Evolutionary conservation across 2,888 invertebrate species (phyloP), one percentile per base, ranked within the genome.

Genomic region (Phasia obesa): DNA sequence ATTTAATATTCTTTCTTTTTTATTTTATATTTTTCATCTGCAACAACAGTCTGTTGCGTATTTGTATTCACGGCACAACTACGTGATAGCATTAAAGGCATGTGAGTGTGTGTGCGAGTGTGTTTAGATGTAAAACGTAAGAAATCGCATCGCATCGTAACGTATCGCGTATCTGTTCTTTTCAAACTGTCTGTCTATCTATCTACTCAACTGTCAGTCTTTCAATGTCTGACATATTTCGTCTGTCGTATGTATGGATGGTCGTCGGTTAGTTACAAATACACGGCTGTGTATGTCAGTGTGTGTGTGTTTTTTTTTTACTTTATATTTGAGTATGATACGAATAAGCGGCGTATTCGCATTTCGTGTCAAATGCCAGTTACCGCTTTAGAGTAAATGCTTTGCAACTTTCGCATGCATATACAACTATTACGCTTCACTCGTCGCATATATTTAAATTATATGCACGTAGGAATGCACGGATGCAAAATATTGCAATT

Each of bases 281-380:
- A 11, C 19, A 2, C 31, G 6, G 2, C 21, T 78, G 13, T 1
- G 49, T 25, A 15, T 42, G n/a, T 15, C 7, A 4, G 11, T 44
- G 23, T 70, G 60, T 69, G 11, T 67, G 55, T 57, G 42, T 31
- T 1, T 13, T 57, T 21, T 62, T 60, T 60, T 53, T 15, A 42
- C 27, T n/a, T 76, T 53, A 19, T 67, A 49, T 77, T 65, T 73
- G 65, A 71, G 55, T 67, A 70, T 82, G 64, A 77, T 69, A 69
- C 74, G 74, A 79, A 75, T 82, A 70, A 79, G 82, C 78, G 57
- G 75, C 59, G 49, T 77, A 83, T 81, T 81, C 78, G 76, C 78
- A 84, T 84, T 81, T 81, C 84, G 81, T 84, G 84, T 84, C 81
- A 84, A 85, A 84, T 84, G 83, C 79, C 84, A 79, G 84, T 84